These are phyloP conservation scores for Metalampra italica DNA, from an alignment of 2,888 invertebrate species.

Conservation along the genomic window DNA sequence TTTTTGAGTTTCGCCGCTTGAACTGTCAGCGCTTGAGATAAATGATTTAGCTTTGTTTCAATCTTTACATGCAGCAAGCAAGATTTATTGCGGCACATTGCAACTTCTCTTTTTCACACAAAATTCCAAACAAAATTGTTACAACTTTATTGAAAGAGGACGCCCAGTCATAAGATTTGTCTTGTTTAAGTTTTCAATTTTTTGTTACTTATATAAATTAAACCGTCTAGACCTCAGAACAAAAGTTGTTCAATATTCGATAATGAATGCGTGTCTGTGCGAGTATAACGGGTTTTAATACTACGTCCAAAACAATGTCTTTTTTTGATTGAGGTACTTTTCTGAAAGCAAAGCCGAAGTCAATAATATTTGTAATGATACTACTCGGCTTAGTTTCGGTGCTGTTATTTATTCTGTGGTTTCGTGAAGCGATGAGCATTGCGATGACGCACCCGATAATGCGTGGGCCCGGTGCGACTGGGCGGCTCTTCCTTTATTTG, in stretches of 20 bases:
- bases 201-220: too few species aligned
- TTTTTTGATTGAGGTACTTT: too few species aligned
- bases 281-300: too few species aligned
- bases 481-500: not conserved
- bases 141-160: not conserved
- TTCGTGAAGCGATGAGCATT: not conserved
- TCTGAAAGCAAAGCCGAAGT: too few species aligned
- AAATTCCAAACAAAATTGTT: constrained; percentile 14
- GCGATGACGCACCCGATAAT: constrained; percentile 1
- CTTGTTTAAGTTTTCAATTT: too few species aligned
- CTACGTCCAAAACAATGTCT: too few species aligned
- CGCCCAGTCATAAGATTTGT: too few species aligned
- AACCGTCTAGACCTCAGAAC: too few species aligned
- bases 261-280: too few species aligned
- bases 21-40: constrained; percentile 35
- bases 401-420: too few species aligned
- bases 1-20: constrained; percentile 39
- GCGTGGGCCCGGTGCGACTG: constrained; percentile 1
- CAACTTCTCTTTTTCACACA: too few species aligned
- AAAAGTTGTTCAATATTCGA: too few species aligned
- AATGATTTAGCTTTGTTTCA: constrained; percentile 36
- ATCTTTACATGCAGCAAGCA: constrained; percentile 26
- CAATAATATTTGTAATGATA: not conserved
- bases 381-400: not conserved
- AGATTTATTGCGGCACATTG: constrained; percentile 33